Evolutionary conservation across 2,113 vertebrate species (phyloP).

Genomic region (Podarcis muralis): DNA sequence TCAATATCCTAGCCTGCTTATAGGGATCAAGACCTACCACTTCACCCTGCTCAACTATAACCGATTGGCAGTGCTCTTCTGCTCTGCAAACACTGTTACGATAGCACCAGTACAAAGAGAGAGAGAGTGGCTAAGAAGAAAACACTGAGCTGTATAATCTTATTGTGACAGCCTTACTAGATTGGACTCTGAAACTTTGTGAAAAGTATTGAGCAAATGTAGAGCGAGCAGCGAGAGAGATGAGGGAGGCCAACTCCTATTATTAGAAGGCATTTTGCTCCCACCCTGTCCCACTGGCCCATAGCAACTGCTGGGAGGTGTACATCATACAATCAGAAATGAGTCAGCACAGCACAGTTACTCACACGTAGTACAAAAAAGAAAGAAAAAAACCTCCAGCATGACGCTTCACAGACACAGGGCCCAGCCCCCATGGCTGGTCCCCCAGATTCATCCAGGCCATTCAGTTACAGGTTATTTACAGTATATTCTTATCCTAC

Average conservation of each 20-base stretch:
- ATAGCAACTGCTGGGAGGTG: conserved; percentile 49
- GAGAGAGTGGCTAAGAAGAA: neutral
- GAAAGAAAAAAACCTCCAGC: neutral
- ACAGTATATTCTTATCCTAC: conserved; percentile 56
- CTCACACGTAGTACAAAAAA: conserved; percentile 59
- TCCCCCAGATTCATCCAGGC: conserved; percentile 52
- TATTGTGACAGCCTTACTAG: neutral
- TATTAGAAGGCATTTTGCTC: conserved; percentile 5
- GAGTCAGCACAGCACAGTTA: conserved; percentile 71
- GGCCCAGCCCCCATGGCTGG: conserved; percentile 29
- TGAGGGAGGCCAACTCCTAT: neutral
- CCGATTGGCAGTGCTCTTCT: neutral
- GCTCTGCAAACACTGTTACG: neutral
- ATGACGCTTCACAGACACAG: conserved; percentile 26
- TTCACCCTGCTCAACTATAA: neutral
- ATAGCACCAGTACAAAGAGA: neutral
- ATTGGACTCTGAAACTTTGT: neutral
- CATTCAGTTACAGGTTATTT: conserved; percentile 57
- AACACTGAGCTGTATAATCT: neutral
- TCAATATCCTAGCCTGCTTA: neutral
- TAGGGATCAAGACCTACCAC: neutral
- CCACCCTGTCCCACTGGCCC: neutral
- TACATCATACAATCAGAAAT: conserved; percentile 68
- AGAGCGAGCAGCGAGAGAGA: neutral
- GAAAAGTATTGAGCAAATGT: conserved; percentile 14